Percentiles rank a stretch among this genome's conserved stretches.
Conservation (phyloP, 2,113 vertebrate species). For the Percina caprodes region DNA sequence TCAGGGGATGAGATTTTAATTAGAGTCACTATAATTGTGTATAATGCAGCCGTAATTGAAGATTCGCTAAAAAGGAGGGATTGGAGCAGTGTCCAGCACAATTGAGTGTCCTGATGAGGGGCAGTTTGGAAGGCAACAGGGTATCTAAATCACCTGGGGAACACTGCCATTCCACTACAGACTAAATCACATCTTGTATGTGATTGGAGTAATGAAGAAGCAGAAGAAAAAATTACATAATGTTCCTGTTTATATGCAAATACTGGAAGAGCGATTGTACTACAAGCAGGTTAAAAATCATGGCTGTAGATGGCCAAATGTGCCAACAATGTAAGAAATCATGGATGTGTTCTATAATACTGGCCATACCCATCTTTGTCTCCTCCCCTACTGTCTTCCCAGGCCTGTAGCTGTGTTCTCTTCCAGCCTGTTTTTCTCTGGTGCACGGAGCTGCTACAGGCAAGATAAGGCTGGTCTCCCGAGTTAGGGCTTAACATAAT, state of each 20-base stretch:
- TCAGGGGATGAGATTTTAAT: constrained; percentile 78
- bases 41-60: constrained; percentile 80
- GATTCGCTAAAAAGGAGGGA: constrained; percentile 65
- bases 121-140: constrained; percentile 2
- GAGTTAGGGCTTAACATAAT: constrained; percentile 86
- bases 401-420: constrained; percentile 71
- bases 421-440: constrained; percentile 81
- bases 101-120: constrained; percentile 56
- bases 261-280: background rate
- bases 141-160: constrained; percentile 49
- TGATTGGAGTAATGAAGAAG: constrained; percentile 26
- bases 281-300: constrained; percentile 20
- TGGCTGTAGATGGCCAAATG: constrained; percentile 32
- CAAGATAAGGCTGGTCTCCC: constrained; percentile 85
- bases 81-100: constrained; percentile 48
- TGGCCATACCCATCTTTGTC: constrained; percentile 65
- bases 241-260: constrained; percentile 38
- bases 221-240: constrained; percentile 1
- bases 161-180: constrained; percentile 42
- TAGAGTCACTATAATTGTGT: constrained; percentile 78
- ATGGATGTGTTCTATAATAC: constrained; percentile 64
- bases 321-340: constrained; percentile 47
- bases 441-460: constrained; percentile 85
- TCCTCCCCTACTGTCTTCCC: constrained; percentile 56
- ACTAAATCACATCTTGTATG: constrained; percentile 51